Evolutionary conservation across 2,113 vertebrate species (phyloP), one percentile per base, ranked within the genome.

Genomic region (Pseudopipra pipra): DNA sequence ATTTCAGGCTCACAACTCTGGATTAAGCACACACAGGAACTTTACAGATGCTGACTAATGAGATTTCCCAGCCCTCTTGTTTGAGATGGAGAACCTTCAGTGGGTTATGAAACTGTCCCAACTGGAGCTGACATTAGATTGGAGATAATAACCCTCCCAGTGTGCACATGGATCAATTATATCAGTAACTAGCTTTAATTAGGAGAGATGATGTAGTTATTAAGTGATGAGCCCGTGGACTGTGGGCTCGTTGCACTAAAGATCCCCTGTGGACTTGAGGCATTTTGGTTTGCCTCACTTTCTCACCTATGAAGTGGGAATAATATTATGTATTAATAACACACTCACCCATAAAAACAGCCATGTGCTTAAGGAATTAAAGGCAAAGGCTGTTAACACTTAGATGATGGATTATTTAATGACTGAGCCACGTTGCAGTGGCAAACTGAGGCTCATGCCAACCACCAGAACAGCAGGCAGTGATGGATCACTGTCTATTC

Each of bases 271-370:
- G 59, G 71, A 43, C 72, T 74, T 49, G 83, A 95, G 41, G 61
- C 39, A 47, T 77, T 95, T 92, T 84, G 89, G 86, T 92, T 92
- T 90, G 68, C 80, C 89, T 91, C 86, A 87, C 41, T 59, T 90
- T 95, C 94, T 78, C 43, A 12, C 33, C 52, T 41, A 28, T 63
- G 58, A 61, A 72, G 41, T 90, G 94, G 86, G 61, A 93, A 87
- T 24, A 80, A 43, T 13, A 74, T 71, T 91, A 67, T 39, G 7
- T 17, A 35, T 59, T 37, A 59, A 37, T 24, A 37, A 59, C n/a
- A 14, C 15, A 24, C 21, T 4, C n/a, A 39, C 35, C 61, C 68
- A 12, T n/a, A 65, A 74, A 90, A 86, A 56, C 12, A 86, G 31
- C n/a, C 51, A 4, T 16, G 61, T 62, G 55, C 65, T 94, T 61